A percentile compares a stretch with the other conserved stretches of the same genome.
These are phyloP conservation scores for Scomber scombrus DNA, from an alignment of 2,113 vertebrate species.

Conservation along the genomic window DNA sequence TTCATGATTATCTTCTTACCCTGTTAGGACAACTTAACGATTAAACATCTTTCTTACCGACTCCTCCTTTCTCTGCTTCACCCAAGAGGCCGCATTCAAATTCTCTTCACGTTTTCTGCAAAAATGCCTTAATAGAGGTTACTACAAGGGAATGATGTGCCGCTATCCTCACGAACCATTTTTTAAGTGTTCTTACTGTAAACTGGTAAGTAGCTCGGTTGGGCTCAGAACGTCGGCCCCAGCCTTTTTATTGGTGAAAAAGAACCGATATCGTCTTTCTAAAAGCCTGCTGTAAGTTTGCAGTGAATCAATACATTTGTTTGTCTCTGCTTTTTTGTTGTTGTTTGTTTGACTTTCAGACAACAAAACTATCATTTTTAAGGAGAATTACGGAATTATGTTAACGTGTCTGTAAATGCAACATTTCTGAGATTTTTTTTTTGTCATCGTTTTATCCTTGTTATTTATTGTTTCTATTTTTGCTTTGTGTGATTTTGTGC, in stretches of 20 bases:
- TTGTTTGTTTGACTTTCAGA: slow-evolving; percentile 16
- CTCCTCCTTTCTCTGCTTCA: not conserved
- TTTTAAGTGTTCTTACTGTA: slow-evolving; percentile 77
- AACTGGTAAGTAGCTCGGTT: slow-evolving; percentile 23
- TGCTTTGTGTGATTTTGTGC: slow-evolving; percentile 25
- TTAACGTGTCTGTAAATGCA: slow-evolving; percentile 27
- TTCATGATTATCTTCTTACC: not conserved
- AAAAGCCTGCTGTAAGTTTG: slow-evolving; percentile 26
- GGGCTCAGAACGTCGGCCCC: slow-evolving; percentile 4
- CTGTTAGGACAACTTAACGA: not conserved
- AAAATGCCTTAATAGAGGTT: slow-evolving; percentile 72
- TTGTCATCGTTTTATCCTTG: slow-evolving; percentile 16
- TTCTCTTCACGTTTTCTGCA: slow-evolving; percentile 37
- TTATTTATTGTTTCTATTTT: slow-evolving; percentile 49
- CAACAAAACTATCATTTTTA: slow-evolving; percentile 7
- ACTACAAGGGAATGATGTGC: slow-evolving; percentile 33
- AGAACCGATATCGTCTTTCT: slow-evolving; percentile 15
- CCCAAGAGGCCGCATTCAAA: not conserved
- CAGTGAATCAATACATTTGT: slow-evolving; percentile 42
- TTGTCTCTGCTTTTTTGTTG: slow-evolving; percentile 22
- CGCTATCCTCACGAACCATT: slow-evolving; percentile 47
- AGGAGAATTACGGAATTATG: slow-evolving; percentile 8
- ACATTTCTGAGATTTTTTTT: not conserved
- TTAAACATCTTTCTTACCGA: not conserved
- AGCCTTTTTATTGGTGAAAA: slow-evolving; percentile 15